These are phyloP conservation scores for Mesocricetus auratus DNA, from an alignment of 2,113 vertebrate genomes.

Conservation along the genomic window DNA sequence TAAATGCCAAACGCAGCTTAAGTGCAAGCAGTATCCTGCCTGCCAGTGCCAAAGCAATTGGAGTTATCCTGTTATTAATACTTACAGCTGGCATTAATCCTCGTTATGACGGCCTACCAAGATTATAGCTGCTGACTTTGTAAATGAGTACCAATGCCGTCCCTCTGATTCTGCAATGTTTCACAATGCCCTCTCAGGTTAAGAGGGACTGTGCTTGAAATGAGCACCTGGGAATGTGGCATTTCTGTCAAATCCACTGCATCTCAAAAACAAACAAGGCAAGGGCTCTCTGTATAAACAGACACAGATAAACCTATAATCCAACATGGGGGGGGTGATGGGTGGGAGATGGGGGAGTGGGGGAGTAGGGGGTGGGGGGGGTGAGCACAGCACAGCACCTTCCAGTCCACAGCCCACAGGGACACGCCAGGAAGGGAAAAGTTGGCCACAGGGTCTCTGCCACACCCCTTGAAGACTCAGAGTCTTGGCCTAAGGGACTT, in stretches of 20 bases:
- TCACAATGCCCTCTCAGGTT: not conserved
- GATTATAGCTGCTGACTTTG: not conserved
- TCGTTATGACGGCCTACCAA: not conserved
- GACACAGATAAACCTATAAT: not conserved
- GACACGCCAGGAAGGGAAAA: not conserved
- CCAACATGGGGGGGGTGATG: not conserved
- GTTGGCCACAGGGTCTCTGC: not conserved
- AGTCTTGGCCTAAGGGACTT: not conserved
- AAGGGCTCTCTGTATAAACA: not conserved
- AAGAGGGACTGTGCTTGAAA: not conserved
- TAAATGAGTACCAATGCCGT: not conserved
- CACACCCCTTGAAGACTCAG: no score
- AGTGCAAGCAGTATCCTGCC: not conserved
- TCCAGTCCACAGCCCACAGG: not conserved
- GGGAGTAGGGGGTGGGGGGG: not conserved
- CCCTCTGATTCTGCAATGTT: not conserved
- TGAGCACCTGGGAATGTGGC: not conserved
- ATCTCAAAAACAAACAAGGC: not conserved
- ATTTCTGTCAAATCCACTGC: not conserved
- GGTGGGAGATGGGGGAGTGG: no score
- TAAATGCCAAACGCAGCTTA: slow-evolving; percentile 31
- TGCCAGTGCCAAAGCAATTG: not conserved
- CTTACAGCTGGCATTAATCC: slow-evolving; percentile 50
- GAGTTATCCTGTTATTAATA: slow-evolving; percentile 50
- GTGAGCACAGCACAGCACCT: not conserved